Base-by-base conservation (phyloP, 64 coral and sea anemone genomes). In the Pocillopora damicornis region DNA sequence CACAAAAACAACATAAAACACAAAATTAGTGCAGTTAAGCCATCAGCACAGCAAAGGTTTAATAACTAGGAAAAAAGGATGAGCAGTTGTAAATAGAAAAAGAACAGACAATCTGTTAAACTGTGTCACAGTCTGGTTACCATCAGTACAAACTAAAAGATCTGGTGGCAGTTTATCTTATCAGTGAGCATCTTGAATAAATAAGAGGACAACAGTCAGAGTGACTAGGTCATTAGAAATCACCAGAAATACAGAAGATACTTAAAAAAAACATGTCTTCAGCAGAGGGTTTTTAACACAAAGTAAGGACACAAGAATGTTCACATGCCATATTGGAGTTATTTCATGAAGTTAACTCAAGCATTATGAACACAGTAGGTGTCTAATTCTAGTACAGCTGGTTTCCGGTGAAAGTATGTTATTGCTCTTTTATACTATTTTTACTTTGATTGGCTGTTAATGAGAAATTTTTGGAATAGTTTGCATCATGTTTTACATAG, bases 401-500 rank as follows among this genome's bases (percentile, higher is more conserved):
- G n/a, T 71, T 30, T 71, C 18, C 11, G 25, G 1, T 23, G 11
- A n/a, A n/a, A 71, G 25, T 71, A 71, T 25, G 67, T 20, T 77
- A 15, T 22, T 42, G 16, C 15, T 58, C 58, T 14, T 34, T 18
- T 16, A 77, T 17, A 77, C 59, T 79, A 26, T 23, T 26, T 79
- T 79, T 22, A 58, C 6, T 11, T 26, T 79, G 77, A 79, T 79
- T 79, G 58, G 57, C 30, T 5, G 1, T 6, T 30, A 79, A 79
- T 79, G 75, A 79, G 57, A 58, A 30, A 79, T 79, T 79, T 79
- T 79, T 79, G 77, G 23, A 79, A 79, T 79, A 60, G 77, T 79
- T 79, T 58, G 22, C 8, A 11, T 79, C 23, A 30, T 11, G 59
- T 60, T 79, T 13, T 71, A 0, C 20, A 71, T n/a, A 0, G 25